A percentile compares a stretch with the other conserved stretches of the same genome.
Evolutionary conservation across 35 echinoderm and acorn worm genomes (phyloP).

Genomic region (Anneissia japonica): DNA sequence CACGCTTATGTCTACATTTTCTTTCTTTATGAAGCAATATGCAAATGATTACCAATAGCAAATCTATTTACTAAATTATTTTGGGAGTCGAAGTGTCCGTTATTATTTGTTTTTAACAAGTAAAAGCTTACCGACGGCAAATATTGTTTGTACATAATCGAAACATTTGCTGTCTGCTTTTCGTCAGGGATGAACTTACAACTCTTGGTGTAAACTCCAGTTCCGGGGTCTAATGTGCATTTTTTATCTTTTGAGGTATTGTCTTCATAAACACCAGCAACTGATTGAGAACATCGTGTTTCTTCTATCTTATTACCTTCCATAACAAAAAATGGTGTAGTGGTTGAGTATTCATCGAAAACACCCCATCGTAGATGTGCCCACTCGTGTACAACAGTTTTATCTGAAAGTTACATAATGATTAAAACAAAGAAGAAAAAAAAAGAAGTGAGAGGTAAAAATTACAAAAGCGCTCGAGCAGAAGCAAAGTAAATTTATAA

Average conservation of each 20-base stretch:
- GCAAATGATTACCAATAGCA: no score
- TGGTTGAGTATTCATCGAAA: not conserved
- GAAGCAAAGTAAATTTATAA: no score
- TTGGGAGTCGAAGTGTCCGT: no score
- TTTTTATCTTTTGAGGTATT: not conserved
- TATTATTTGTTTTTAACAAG: no score
- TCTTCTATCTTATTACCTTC: not conserved
- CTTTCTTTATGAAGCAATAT: no score
- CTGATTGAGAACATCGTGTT: not conserved
- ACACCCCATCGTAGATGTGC: not conserved
- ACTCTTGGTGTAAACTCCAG: not conserved
- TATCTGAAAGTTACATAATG: no score
- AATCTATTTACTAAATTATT: no score
- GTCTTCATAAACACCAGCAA: not conserved
- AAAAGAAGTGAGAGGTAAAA: no score
- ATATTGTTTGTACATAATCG: not conserved
- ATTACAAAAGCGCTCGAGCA: no score
- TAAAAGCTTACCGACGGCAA: not conserved
- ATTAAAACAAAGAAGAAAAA: no score
- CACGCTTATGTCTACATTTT: no score
- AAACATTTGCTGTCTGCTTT: not conserved
- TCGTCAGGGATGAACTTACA: not conserved
- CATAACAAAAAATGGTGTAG: not conserved
- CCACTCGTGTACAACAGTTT: not conserved
- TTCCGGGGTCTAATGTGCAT: not conserved